Evolutionary conservation across 2,797 vertebrate species (phyloP), one percentile per base, ranked within the genome.

Genomic region (Ataeniobius toweri): DNA sequence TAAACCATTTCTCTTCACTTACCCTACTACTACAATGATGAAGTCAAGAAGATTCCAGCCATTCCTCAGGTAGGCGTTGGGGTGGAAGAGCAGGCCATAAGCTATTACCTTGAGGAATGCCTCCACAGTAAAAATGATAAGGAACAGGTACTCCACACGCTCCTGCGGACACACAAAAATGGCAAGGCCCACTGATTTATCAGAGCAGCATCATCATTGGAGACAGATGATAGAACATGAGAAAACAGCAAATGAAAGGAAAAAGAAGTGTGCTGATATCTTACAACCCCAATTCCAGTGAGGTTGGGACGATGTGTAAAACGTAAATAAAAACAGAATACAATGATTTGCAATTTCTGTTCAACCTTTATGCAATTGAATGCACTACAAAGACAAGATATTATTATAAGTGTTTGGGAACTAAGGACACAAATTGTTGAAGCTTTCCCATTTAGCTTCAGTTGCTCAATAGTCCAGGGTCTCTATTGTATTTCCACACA

Each of bases 61-160:
- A 13, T 99, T 99, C 94, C 98, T 97, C 94, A 99, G 96, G 96
- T 99, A 99, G 89, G 98, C 98, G 78, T 99, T 99, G 86, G 98
- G 98, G 88, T 99, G 98, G 95, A 98, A 98, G 93, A 99, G 97
- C 87, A 99, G 96, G 93, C 98, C 98, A 36, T 99, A 99, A 50
- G 98, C 98, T 93, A 99, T 98, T 91, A 99, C 97, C 97, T 99
- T 99, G 92, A 99, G 96, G 95, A 99, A 99, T 81, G 98, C 98
- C 96, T 99, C 98, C 95, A 99, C 98, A 71, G 98, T 99, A 95
- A 99, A 99, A 96, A 99, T 98, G 95, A 99, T 99, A 95, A 99
- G 98, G 95, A 99, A 99, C 92, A 99, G 97, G 95, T 99, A 99
- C 94, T 99, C 98, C 96, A 99, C 98, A 80, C 97, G 97, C 94